phyloP scores from a whole-genome alignment of 2,888 invertebrate genomes.

The Automeris io region DNA sequence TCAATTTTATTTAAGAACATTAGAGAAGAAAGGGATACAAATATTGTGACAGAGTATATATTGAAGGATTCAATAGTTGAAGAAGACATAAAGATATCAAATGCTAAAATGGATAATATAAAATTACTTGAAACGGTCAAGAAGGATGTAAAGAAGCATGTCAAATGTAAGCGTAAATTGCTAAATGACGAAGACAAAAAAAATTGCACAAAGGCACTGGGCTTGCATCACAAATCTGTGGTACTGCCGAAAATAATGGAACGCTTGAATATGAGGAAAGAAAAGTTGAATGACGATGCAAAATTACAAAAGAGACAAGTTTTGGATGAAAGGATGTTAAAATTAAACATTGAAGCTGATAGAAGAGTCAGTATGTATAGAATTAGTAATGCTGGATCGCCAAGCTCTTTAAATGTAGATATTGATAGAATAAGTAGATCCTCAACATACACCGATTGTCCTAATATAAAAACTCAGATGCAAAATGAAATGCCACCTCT shows the following conservation, averaged over 20 bases:
- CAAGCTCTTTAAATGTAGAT: too few species aligned
- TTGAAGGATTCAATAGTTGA: too few species aligned
- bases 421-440: background rate
- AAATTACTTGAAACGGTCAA: background rate
- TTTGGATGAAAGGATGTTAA: too few species aligned
- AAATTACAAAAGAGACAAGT: background rate
- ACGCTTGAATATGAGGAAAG: background rate
- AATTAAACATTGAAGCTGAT: too few species aligned
- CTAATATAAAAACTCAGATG: background rate
- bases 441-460: background rate
- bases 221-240: background rate
- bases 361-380: too few species aligned
- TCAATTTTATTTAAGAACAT: too few species aligned
- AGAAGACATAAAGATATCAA: too few species aligned
- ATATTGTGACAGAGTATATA: too few species aligned
- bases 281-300: background rate
- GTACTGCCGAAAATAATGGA: constrained; percentile 2
- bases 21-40: too few species aligned
- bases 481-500: background rate
- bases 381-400: too few species aligned
- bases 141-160: constrained; percentile 1
- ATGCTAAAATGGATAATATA: too few species aligned
- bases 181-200: background rate
- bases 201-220: background rate
- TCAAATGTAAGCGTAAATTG: background rate